Evolutionary conservation across 2,797 vertebrate species (phyloP).

Genomic region (Spinibarbus caldwelli): DNA sequence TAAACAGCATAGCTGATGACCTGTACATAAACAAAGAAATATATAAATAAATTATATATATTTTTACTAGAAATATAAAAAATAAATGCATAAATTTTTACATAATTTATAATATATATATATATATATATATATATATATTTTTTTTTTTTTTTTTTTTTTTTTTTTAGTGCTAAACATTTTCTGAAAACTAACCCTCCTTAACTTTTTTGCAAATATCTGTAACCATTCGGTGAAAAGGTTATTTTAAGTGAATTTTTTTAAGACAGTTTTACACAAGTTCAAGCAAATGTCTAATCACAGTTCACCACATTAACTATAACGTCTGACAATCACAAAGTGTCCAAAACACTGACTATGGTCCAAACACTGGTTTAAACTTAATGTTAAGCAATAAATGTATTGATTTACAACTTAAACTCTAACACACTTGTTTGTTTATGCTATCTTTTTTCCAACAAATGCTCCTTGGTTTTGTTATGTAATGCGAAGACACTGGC

Average conservation of each 20-base stretch:
- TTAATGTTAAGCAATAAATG: background rate
- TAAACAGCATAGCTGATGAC: background rate
- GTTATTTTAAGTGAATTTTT: background rate
- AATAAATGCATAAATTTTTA: background rate
- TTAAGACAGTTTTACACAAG: background rate
- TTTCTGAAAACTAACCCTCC: background rate
- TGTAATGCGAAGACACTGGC: background rate
- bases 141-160: too few species aligned
- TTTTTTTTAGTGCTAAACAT: background rate
- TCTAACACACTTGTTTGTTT: background rate
- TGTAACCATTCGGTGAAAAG: background rate
- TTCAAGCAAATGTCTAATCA: background rate
- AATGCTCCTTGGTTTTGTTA: background rate
- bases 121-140: background rate
- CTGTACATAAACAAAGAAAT: background rate
- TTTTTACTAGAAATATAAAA: too few species aligned
- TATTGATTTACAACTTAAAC: background rate
- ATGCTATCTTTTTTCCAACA: background rate
- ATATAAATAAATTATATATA: background rate
- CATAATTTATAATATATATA: background rate
- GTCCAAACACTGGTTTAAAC: background rate
- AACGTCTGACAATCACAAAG: background rate
- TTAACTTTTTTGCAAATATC: background rate
- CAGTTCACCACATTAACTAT: background rate
- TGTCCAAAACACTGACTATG: background rate